Base-by-base conservation (phyloP, 2,113 vertebrate species). In the Channa maculata region DNA sequence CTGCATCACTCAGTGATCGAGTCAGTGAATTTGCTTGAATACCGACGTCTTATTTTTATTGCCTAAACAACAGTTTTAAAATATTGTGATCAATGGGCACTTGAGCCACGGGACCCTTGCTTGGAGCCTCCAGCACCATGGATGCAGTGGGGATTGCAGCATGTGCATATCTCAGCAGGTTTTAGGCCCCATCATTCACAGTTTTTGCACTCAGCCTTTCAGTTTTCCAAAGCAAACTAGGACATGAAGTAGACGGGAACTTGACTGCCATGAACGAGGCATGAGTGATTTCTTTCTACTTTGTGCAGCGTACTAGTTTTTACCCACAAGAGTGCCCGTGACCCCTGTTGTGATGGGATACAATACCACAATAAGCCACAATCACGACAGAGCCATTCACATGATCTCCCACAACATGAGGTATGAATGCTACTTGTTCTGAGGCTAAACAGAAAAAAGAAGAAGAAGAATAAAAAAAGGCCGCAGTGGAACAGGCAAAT, bases 301-400 rank as follows among this genome's bases (percentile, higher is more conserved):
- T 46, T 45, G 74, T 15, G 65, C 48, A 75, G 83, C 84, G 90
- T 85, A 84, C 66, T 62, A 33, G 58, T 86, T 81, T 79, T 85
- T 86, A 84, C 74, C 85, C 64, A 75, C 34, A 51, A 86, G 75
- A 44, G 55, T 82, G 71, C 11, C 65, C 12, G 15, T 82, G 75
- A 77, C 75, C 75, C 67, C 57, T 38, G 44, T 78, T 75, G 62
- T 69, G 39, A 67, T 65, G 77, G 59, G 85, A 90, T 79, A 81
- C 69, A 91, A 89, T 77, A 66, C 64, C 44, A 68, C 53, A 44
- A 63, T 64, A 79, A 79, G 78, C 61, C 3, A 62, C 45, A 67
- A 54, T 65, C 50, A 34, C 7, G 4, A 61, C 66, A 10, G 12
- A 58, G 53, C 36, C 46, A 5, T n/a, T 65, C 80, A 65, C 36